Percentiles rank a stretch among this genome's conserved stretches.
These are phyloP conservation scores for Porites evermanni DNA, from an alignment of 92 coral and sea anemone genomes.

Conservation along the genomic window DNA sequence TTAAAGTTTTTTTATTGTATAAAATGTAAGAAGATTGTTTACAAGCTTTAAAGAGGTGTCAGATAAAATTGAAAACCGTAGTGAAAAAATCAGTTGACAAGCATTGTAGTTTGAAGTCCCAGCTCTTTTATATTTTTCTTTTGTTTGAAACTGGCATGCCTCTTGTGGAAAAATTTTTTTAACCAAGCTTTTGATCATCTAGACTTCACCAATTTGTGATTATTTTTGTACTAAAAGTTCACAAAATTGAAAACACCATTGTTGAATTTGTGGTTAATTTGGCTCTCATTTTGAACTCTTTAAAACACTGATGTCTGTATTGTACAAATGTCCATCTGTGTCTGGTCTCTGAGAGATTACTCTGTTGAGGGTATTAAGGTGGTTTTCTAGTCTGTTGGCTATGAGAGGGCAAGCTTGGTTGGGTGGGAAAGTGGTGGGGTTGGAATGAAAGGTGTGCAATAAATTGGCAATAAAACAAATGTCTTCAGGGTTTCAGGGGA, in stretches of 20 bases:
- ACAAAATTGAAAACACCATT: not conserved
- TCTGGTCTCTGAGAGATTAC: slow-evolving; percentile 35
- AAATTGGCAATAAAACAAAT: not conserved
- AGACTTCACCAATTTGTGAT: not conserved
- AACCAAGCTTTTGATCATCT: not conserved
- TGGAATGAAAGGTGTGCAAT: slow-evolving; percentile 22
- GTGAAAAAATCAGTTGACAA: not conserved
- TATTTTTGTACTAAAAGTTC: not conserved
- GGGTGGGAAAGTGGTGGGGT: slow-evolving; percentile 32
- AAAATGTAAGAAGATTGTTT: not conserved
- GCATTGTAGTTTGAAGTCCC: slow-evolving; percentile 29
- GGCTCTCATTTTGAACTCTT: not conserved
- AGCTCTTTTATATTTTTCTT: not conserved
- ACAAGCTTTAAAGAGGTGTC: not conserved
- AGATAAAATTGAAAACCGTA: not conserved
- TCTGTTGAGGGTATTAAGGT: not conserved
- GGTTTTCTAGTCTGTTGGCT: not conserved
- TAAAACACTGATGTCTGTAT: not conserved
- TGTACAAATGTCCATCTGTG: not conserved
- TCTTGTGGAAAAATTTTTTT: not conserved
- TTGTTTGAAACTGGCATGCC: slow-evolving; percentile 43
- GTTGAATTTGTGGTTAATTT: not conserved
- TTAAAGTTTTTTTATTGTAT: not conserved
- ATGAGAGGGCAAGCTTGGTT: not conserved
- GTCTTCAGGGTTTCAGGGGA: slow-evolving; percentile 9